phyloP scores from a whole-genome alignment of 2,113 vertebrate species.

The Axis porcinus region DNA sequence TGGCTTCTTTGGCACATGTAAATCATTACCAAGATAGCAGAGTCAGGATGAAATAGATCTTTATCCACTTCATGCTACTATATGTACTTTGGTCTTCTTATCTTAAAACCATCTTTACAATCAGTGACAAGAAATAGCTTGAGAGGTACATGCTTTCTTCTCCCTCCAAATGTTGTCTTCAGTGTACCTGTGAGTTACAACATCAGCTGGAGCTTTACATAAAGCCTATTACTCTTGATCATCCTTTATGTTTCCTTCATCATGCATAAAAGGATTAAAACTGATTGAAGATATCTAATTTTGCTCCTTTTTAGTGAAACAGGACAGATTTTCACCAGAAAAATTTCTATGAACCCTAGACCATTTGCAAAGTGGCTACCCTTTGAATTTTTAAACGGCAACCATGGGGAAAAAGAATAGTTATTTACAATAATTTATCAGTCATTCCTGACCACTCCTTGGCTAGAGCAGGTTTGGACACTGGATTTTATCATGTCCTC shows the following conservation, averaged over 20 bases:
- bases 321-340: not conserved
- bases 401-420: not conserved
- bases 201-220: not conserved
- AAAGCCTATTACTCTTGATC: not conserved
- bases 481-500: not conserved
- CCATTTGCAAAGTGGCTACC: not conserved
- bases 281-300: not conserved
- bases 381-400: not conserved
- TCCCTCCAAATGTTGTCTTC: not conserved
- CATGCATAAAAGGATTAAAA: not conserved
- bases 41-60: not conserved
- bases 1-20: not conserved
- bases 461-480: rapidly evolving
- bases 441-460: not conserved
- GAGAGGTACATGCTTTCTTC: not conserved
- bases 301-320: not conserved
- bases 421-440: not conserved
- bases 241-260: not conserved
- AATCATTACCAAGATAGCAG: not conserved
- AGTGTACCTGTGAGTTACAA: not conserved
- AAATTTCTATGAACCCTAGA: not conserved
- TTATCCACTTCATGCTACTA: not conserved
- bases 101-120: not conserved
- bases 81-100: not conserved
- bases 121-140: not conserved